Evolutionary conservation across 1,140 invertebrate species (phyloP), one percentile per base, ranked within the genome.

Genomic region (Cydia fagiglandana): DNA sequence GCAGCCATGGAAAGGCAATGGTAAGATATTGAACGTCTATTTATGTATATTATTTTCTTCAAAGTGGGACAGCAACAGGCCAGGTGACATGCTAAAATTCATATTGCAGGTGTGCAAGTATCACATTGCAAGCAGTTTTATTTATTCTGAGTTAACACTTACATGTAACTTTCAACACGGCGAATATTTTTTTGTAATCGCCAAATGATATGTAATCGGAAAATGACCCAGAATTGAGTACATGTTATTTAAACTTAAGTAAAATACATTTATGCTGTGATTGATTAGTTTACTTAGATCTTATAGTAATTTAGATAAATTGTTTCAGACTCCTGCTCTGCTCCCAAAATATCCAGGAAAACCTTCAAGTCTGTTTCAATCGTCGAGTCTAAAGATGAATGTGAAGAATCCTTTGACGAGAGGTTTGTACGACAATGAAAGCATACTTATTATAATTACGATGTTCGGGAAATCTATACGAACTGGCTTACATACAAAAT

Each of bases 281-380:
- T 38, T 38, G 38, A 41, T 41, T 10, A 9, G 38, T 41, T 4
- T 41, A 41, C 38, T 41, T 41, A 41, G 38, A 41, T 41, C 38
- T 10, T 41, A 41, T 41, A 41, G 7, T 41, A 9, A 41, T 41
- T 41, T 10, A 41, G 38, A 56, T 76, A 70, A 24, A 53, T 53
- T 76, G 24, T 76, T 76, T 10, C 75, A 76, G 75, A 76, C 77
- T 75, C 76, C 45, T 80, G 78, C 73, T 83, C 81, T 50, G 78
- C 81, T n/a, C 78, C 76, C 13, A 83, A 83, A 70, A 83, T 77
- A 66, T 73, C 81, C 20, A 78, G 77, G 76, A 73, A 74, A 50
- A 34, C 64, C 7, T 45, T 73, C 34, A 73, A 80, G 41, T 34
- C 28, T 50, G 66, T 41, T 76, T 76, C 15, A 9, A n/a, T 9